Evolutionary conservation across 2,797 vertebrate species (phyloP).

Genomic region (Helarctos malayanus): DNA sequence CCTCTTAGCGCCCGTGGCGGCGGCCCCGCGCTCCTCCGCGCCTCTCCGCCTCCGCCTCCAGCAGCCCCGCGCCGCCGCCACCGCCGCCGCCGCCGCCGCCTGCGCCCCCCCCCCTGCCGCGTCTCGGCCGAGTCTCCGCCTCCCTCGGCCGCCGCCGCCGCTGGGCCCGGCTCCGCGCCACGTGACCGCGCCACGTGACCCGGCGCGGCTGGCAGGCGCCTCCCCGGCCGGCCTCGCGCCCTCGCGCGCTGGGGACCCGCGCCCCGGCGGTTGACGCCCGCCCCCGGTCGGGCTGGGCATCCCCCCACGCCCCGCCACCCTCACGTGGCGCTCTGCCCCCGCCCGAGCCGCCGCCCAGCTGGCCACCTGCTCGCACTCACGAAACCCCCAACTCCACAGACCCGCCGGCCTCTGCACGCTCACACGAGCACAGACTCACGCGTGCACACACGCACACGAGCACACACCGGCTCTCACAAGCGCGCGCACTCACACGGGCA

Average conservation of each 20-base stretch:
- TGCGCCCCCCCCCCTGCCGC: conserved; percentile 44
- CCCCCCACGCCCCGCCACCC: neutral
- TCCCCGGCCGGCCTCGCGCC: neutral
- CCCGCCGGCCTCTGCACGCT: neutral
- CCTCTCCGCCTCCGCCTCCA: conserved; percentile 72
- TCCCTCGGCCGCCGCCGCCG: conserved; percentile 75
- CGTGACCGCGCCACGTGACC: conserved; percentile 88
- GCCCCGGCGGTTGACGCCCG: neutral
- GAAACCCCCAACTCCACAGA: neutral
- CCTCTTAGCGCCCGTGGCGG: conserved; percentile 75
- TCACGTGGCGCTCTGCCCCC: fast-evolving
- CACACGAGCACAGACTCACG: neutral
- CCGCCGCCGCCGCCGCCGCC: neutral
- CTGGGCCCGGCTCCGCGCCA: conserved; percentile 85
- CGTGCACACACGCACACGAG: neutral
- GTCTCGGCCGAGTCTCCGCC: conserved; percentile 78
- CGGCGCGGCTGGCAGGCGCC: neutral
- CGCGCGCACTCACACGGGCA: neutral
- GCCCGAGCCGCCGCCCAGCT: fast-evolving
- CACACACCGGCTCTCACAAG: neutral
- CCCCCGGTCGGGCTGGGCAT: no score
- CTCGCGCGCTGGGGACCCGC: neutral
- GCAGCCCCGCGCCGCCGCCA: conserved; percentile 45
- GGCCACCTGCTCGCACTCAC: neutral
- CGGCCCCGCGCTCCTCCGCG: conserved; percentile 68